Percentiles rank a stretch among this genome's conserved stretches.
Conservation (phyloP, 2,113 vertebrate genomes). For the human region GRCh38 chr2:43079001-43079500, state of each 20-base stretch:
- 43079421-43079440: neutral
- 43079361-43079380: neutral
- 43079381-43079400: neutral
- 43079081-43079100: neutral
- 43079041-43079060: neutral
- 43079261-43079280: neutral
- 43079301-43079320: no score
- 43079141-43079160: neutral
- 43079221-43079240: neutral
- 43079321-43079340: neutral
- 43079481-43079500: neutral
- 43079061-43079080: neutral
- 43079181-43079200: conserved; percentile 7
- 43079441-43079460: neutral
- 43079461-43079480: neutral
- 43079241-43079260: neutral
- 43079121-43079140: neutral
- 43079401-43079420: neutral
- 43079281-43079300: no score
- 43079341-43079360: neutral
- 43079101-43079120: neutral
- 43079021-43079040: neutral
- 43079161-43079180: neutral
- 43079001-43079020: neutral
- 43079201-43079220: neutral